Base-by-base conservation (phyloP, 2,888 invertebrate genomes). In the Drosophila monieri region DNA sequence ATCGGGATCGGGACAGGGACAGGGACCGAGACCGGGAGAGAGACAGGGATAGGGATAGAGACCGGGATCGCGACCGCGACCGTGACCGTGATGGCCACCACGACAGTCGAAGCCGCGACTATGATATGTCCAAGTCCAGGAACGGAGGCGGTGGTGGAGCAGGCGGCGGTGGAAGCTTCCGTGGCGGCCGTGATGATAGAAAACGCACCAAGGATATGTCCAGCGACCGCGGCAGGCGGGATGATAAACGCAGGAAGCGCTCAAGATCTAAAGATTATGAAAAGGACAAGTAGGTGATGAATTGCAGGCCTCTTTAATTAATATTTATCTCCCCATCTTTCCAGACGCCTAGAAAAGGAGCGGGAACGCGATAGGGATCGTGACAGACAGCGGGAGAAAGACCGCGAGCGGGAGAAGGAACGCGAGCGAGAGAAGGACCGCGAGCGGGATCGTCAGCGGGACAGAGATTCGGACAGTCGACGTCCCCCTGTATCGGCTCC, bases 401-500 rank as follows among this genome's bases (percentile, higher is more conserved):
- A 78, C 8, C 76, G 74, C 12, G 87, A 74, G 10, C 71, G 88
- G 4, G 59, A 59, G 0, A 27, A 21, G 12, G 43, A 43, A 2
- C 43, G 89, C 2, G 87, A 87, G 0, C 70, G 76, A 6, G 85
- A 85, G 1, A 69, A 72, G 4, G 77, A 84, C 5, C 73, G 80
- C 1, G 94, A 94, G 56, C 92, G 94, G 25, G 83, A 79, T 48
- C 73, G 85, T 0, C 83, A 94, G 6, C 71, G 76, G 10, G 66
- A 86, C n/a, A 51, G 81, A 6, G 79, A 86, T 1, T 58, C 74
- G 3, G 86, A 78, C 9, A 75, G 74, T 1, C 60, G 74, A 5
- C 74, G 85, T 44, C 92, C 94, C 6, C 87, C 62, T 0, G 55
- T 83, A 4, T 10, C 47, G 30, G 78, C 85, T 0, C 76, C 83